Evolutionary conservation across 2,797 vertebrate genomes (phyloP), one percentile per base, ranked within the genome.

Genomic region (Karalla daura): DNA sequence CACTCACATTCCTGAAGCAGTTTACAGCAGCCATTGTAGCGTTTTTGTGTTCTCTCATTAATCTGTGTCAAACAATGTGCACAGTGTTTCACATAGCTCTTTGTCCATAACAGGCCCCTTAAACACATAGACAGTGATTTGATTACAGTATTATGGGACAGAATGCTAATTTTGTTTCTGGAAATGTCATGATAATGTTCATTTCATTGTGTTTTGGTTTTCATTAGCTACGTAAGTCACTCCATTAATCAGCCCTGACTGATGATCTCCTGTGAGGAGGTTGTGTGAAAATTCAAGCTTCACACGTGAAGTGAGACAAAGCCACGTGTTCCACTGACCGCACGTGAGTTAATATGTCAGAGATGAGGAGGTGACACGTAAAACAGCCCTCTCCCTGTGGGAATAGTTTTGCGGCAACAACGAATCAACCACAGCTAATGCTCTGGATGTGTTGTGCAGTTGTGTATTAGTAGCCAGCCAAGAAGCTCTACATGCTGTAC

Each of bases 311-410:
- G 2, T 15, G 3, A 58, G 18, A 10, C 24, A 54, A 35, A 55
- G 12, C 58, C 17, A 55, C 47, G 46, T 18, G 17, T 74, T 76
- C 24, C 53, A 56, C 28, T 70, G 44, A 70, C 37, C 67, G 52
- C 72, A 27, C 63, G 67, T 11, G 33, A 13, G 24, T 37, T 70
- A 49, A 67, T 54, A 46, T 72, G 56, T 37, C 36, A 55, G 47
- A 65, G 47, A 64, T 74, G 51, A 65, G 54, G 40, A 69, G 32
- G 39, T 76, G 66, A 79, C 37, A 50, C 13, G 9, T 54, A 56
- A 59, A 56, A 40, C 11, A 30, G 7, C n/a, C 5, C 10, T 25
- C n/a, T 11, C 5, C 12, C 35, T 5, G 14, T 7, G 3, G 49
- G 23, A 32, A 54, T 14, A 17, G 30, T 40, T 59, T 20, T 45